phyloP scores from a whole-genome alignment of 2,797 vertebrate species.

The Muscicapa striata region DNA sequence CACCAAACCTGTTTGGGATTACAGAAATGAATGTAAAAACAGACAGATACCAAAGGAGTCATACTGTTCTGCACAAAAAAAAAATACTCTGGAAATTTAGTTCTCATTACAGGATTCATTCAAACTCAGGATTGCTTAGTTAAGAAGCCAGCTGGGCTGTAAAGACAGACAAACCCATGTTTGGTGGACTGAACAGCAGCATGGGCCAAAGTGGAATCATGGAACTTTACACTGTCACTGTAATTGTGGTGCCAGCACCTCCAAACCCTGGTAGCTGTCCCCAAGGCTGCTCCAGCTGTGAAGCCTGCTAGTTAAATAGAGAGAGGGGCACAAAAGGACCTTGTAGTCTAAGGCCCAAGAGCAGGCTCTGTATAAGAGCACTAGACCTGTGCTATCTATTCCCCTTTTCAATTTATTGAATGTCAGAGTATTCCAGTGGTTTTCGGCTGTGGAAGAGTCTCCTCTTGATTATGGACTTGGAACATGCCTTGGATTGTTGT shows the following conservation, averaged over 20 bases:
- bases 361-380: background rate
- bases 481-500: background rate
- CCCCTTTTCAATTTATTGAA: background rate
- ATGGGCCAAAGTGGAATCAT: accelerated
- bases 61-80: background rate
- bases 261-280: no score
- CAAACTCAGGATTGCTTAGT: background rate
- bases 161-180: background rate
- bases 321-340: background rate
- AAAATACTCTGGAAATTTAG: background rate
- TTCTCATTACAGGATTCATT: background rate
- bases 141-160: background rate
- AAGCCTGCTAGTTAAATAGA: background rate
- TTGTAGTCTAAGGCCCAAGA: background rate
- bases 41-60: background rate
- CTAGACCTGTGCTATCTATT: background rate
- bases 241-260: background rate
- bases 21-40: background rate
- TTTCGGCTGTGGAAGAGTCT: background rate
- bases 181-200: background rate
- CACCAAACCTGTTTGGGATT: background rate
- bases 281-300: background rate
- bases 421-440: background rate
- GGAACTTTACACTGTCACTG: background rate
- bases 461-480: background rate